Conservation (phyloP, 2,888 invertebrate species). For the Macrosoma leucophasiata region DNA sequence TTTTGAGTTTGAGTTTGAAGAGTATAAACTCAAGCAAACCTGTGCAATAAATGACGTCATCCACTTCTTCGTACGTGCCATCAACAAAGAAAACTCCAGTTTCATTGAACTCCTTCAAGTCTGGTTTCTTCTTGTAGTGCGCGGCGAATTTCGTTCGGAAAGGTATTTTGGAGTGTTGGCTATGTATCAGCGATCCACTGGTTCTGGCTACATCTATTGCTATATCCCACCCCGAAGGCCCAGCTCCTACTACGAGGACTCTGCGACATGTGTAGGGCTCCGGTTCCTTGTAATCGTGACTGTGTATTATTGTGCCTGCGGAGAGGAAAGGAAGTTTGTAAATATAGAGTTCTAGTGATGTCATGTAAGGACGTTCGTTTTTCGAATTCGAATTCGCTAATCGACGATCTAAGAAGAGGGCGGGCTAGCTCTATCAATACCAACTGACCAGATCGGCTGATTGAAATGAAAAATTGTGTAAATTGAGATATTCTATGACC, state of each 20-base stretch:
- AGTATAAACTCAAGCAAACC: slow-evolving; percentile 52
- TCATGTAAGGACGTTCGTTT: too few species aligned
- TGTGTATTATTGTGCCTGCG: slow-evolving; percentile 79
- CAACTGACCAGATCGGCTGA: too few species aligned
- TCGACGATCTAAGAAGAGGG: too few species aligned
- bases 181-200: slow-evolving; percentile 64
- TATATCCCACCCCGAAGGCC: slow-evolving; percentile 85
- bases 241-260: slow-evolving; percentile 82
- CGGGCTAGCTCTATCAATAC: too few species aligned
- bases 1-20: background rate
- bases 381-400: too few species aligned
- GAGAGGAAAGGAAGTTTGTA: slow-evolving; percentile 1
- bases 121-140: slow-evolving; percentile 68
- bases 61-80: slow-evolving; percentile 74
- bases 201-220: slow-evolving; percentile 73
- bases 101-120: slow-evolving; percentile 64
- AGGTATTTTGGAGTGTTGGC: slow-evolving; percentile 62
- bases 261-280: slow-evolving; percentile 72
- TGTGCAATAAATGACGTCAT: slow-evolving; percentile 84
- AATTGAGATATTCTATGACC: too few species aligned
- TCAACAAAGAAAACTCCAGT: slow-evolving; percentile 76
- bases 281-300: slow-evolving; percentile 82
- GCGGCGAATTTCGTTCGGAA: slow-evolving; percentile 58
- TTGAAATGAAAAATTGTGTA: too few species aligned
- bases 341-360: too few species aligned